phyloP scores from a whole-genome alignment of 2,113 vertebrate genomes.

The Bubo blakistoni region DNA sequence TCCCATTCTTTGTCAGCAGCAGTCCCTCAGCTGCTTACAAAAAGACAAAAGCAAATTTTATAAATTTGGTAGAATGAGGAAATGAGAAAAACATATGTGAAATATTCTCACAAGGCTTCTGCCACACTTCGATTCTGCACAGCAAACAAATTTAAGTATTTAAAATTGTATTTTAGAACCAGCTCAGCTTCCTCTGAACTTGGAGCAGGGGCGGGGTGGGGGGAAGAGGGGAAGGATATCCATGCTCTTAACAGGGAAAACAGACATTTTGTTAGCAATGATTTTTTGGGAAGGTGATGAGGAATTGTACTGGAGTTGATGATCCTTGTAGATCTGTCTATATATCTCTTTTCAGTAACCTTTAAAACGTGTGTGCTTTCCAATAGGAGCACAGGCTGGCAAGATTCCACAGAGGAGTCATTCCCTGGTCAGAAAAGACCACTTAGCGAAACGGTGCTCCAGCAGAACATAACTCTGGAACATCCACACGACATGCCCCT shows the following conservation, averaged over 20 bases:
- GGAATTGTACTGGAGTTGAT: background rate
- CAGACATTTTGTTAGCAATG: background rate
- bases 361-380: background rate
- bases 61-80: background rate
- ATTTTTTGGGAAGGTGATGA: background rate
- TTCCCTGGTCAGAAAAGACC: background rate
- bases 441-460: fast-evolving
- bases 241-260: background rate
- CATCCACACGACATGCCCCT: background rate
- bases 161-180: background rate
- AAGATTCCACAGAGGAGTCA: background rate
- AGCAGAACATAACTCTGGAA: background rate
- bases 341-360: background rate
- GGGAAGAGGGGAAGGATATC: background rate
- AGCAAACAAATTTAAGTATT: background rate
- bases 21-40: background rate
- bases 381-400: background rate
- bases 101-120: background rate
- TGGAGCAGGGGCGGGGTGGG: too few relatives aligned
- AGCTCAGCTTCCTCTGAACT: background rate
- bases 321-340: background rate
- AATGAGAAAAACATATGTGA: background rate
- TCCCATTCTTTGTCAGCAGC: background rate
- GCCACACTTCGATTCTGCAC: background rate
- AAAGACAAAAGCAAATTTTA: background rate